These are phyloP conservation scores for Choloepus hoffmanni DNA, from an alignment of 2,113 vertebrate species.

Conservation along the genomic window DNA sequence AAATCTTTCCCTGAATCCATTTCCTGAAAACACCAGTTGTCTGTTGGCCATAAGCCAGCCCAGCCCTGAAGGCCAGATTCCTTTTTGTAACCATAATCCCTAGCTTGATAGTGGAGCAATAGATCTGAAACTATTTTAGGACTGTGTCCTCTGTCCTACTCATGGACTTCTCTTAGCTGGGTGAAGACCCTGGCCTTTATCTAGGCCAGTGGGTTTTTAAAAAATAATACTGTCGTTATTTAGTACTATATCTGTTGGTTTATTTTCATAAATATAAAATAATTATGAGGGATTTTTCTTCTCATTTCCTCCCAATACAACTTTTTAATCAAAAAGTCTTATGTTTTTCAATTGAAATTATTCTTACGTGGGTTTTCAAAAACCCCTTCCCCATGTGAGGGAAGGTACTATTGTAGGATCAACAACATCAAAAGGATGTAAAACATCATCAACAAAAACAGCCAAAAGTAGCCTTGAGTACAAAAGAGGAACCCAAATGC, in stretches of 20 bases:
- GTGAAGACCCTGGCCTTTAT: constrained; percentile 16
- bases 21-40: constrained; percentile 57
- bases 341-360: constrained; percentile 57
- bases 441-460: constrained; percentile 70
- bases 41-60: neutral
- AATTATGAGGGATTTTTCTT: constrained; percentile 11
- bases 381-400: constrained; percentile 44
- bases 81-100: constrained; percentile 24
- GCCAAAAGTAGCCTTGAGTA: constrained; percentile 56
- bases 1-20: constrained; percentile 40
- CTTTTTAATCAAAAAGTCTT: constrained; percentile 29
- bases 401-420: constrained; percentile 29
- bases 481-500: constrained; percentile 59
- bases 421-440: constrained; percentile 68
- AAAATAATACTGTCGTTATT: constrained; percentile 19
- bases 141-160: neutral
- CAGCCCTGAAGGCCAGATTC: neutral
- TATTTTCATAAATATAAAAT: constrained; percentile 56
- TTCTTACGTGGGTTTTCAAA: constrained; percentile 45
- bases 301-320: neutral
- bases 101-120: neutral
- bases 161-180: neutral
- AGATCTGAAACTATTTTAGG: constrained; percentile 31
- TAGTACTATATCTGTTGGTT: constrained; percentile 45
- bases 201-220: constrained; percentile 31